A percentile compares a stretch with the other conserved stretches of the same genome.
Conservation (phyloP, 2,888 invertebrate genomes). For the Melipona beecheii region DNA sequence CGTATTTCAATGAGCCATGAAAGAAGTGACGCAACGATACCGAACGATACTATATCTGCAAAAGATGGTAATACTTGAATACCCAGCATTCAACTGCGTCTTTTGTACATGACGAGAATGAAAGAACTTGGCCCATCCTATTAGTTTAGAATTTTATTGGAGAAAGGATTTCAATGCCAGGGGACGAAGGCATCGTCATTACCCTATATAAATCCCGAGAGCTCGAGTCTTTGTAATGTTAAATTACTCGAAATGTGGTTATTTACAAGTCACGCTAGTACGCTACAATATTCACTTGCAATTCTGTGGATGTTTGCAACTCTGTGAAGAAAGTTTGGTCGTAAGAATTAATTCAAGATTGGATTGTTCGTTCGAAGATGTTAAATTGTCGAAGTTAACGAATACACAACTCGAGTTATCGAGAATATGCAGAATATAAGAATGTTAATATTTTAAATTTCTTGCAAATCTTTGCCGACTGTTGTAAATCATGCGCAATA, state of each 20-base stretch:
- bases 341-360: too few species aligned
- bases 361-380: too few species aligned
- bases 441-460: background rate
- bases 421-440: background rate
- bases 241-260: background rate
- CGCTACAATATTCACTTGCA: background rate
- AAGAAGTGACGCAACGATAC: constrained; percentile 37
- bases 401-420: background rate
- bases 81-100: constrained; percentile 33
- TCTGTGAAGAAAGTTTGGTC: background rate
- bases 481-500: too few species aligned
- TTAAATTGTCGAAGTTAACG: too few species aligned
- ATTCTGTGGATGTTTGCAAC: background rate
- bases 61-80: constrained; percentile 46
- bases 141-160: constrained; percentile 42
- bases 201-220: background rate
- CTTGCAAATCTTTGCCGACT: background rate
- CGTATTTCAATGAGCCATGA: constrained; percentile 48
- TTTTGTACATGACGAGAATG: constrained; percentile 35
- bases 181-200: constrained; percentile 26
- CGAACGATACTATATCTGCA: constrained; percentile 29
- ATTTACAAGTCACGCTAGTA: background rate
- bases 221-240: background rate
- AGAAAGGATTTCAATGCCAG: constrained; percentile 27
- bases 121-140: constrained; percentile 27